phyloP scores from a whole-genome alignment of 2,888 invertebrate species.

The Venustoraphidia nigricollis region DNA sequence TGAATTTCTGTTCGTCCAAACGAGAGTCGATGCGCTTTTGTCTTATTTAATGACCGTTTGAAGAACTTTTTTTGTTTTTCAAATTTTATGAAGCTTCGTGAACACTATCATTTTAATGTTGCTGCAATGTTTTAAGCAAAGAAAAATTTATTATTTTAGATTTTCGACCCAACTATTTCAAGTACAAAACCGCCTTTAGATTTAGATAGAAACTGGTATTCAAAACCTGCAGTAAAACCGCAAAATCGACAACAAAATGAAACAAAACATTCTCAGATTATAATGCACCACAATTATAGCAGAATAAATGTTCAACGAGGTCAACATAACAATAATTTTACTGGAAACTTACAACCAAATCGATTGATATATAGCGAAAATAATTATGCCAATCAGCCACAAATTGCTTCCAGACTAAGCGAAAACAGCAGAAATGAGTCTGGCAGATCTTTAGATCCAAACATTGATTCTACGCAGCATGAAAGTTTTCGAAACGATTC shows the following conservation, averaged over 20 bases:
- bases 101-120: too few species aligned
- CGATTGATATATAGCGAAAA: neutral
- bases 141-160: neutral
- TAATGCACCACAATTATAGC: slow-evolving; percentile 8
- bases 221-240: slow-evolving; percentile 2
- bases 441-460: neutral
- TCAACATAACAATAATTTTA: neutral
- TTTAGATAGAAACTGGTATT: slow-evolving; percentile 4
- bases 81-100: too few species aligned
- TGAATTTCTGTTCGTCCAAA: too few species aligned
- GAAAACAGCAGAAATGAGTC: too few species aligned
- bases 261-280: neutral
- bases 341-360: neutral
- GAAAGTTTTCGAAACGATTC: neutral
- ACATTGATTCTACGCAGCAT: neutral
- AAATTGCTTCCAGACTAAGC: neutral
- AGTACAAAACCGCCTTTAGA: slow-evolving; percentile 4
- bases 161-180: slow-evolving; percentile 4
- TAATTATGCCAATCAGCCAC: neutral
- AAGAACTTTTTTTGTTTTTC: too few species aligned
- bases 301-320: slow-evolving; percentile 2
- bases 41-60: too few species aligned
- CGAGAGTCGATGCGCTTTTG: too few species aligned
- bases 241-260: neutral
- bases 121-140: neutral